These are phyloP conservation scores for Hypanus sabinus DNA, from an alignment of 2,113 vertebrate species.

Conservation along the genomic window DNA sequence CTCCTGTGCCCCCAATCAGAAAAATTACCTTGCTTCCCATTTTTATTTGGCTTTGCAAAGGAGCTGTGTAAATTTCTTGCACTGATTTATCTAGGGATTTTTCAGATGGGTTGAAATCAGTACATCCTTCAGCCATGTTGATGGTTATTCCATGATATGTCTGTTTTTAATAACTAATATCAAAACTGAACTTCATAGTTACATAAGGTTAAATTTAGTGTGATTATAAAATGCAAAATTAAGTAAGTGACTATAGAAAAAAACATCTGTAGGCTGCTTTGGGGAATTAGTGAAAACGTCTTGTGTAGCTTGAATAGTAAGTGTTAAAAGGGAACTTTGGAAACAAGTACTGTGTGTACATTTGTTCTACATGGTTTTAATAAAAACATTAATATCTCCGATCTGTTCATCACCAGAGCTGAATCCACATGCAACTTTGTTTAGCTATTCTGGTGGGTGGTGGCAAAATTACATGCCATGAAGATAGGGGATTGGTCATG, in stretches of 20 bases:
- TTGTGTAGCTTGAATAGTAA: neutral
- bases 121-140: neutral
- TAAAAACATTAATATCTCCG: neutral
- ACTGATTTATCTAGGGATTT: neutral
- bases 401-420: neutral
- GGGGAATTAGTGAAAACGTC: neutral
- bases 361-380: neutral
- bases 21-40: neutral
- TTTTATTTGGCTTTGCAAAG: neutral
- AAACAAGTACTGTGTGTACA: neutral
- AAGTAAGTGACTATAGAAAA: no score
- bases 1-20: neutral
- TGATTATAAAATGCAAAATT: neutral
- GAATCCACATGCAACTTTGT: neutral
- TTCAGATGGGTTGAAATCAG: neutral
- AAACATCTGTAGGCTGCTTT: neutral
- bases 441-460: neutral
- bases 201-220: neutral
- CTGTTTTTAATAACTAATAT: conserved; percentile 12
- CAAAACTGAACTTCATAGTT: neutral
- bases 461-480: neutral
- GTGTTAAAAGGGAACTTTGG: conserved; percentile 2
- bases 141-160: neutral
- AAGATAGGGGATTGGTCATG: neutral
- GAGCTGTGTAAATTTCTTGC: neutral